These are phyloP conservation scores for Phlogophora meticulosa DNA, from an alignment of 2,888 invertebrate species.

Conservation along the genomic window DNA sequence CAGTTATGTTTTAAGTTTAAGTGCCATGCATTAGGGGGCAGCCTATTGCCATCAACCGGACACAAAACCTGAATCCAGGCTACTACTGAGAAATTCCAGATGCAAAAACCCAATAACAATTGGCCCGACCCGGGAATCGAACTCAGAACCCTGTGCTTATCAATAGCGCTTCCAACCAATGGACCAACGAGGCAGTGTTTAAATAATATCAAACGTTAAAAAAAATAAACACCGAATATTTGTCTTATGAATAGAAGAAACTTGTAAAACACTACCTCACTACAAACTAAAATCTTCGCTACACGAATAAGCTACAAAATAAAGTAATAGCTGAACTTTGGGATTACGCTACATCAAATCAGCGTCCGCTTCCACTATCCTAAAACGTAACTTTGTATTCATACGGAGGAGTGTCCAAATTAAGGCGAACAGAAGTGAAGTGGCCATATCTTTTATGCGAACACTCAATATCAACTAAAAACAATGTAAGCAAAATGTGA, in stretches of 20 bases:
- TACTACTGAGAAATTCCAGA: too few species aligned
- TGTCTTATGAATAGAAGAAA: neutral
- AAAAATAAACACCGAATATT: too few species aligned
- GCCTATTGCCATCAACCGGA: too few species aligned
- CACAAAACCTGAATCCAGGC: too few species aligned
- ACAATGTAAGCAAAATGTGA: conserved; percentile 85
- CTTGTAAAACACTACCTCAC: neutral
- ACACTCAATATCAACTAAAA: conserved; percentile 83
- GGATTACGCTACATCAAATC: conserved; percentile 47
- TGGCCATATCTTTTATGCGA: conserved; percentile 81
- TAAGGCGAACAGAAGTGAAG: conserved; percentile 76
- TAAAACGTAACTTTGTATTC: conserved; percentile 75
- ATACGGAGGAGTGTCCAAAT: conserved; percentile 77
- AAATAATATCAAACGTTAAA: too few species aligned
- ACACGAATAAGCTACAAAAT: conserved; percentile 27
- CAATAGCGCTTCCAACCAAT: too few species aligned
- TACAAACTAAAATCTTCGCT: conserved; percentile 1
- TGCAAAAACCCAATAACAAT: too few species aligned
- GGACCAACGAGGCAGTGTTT: too few species aligned
- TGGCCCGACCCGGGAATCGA: too few species aligned
- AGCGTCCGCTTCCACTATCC: conserved; percentile 41
- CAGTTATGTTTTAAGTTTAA: too few species aligned
- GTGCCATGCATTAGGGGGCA: too few species aligned
- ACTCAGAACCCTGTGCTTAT: too few species aligned
- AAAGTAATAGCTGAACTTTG: conserved; percentile 38